Conservation (phyloP, 2,888 invertebrate genomes). For the Acholoe squamosa region DNA sequence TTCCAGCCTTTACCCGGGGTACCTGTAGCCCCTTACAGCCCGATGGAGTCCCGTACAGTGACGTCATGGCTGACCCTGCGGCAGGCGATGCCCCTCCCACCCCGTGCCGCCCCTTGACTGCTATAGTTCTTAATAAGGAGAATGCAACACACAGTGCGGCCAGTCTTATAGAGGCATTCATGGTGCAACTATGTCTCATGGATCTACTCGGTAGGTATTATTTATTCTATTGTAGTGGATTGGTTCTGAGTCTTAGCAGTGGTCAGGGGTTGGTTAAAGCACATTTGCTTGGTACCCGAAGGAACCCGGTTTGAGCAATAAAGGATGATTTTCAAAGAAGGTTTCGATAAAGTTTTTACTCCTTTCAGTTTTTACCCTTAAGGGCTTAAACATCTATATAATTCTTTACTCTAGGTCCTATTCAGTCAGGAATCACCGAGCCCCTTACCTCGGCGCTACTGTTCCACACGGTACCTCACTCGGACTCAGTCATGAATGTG, state of each 20-base stretch:
- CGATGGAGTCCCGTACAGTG: not conserved
- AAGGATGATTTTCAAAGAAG: no score
- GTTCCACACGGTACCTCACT: constrained; percentile 76
- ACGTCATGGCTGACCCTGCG: not conserved
- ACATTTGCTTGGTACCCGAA: no score
- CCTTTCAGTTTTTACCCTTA: no score
- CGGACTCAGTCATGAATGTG: constrained; percentile 72
- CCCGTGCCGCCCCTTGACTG: constrained; percentile 72
- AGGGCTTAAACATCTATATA: no score
- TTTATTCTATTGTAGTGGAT: no score
- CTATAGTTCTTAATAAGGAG: constrained; percentile 78
- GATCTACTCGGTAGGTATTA: constrained; percentile 75
- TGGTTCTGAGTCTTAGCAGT: no score
- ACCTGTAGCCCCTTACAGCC: not conserved
- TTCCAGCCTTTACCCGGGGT: constrained; percentile 30
- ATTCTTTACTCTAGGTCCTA: constrained; percentile 36
- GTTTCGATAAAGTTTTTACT: no score
- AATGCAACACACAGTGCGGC: constrained; percentile 78
- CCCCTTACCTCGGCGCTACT: constrained; percentile 73
- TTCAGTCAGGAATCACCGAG: constrained; percentile 42
- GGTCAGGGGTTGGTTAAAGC: no score
- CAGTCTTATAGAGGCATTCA: constrained; percentile 79
- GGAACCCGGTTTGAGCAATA: no score
- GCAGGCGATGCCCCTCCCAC: constrained; percentile 1
- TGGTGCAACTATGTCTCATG: constrained; percentile 78